Conservation (phyloP, 2,888 invertebrate genomes). For the Catocala nupta region DNA sequence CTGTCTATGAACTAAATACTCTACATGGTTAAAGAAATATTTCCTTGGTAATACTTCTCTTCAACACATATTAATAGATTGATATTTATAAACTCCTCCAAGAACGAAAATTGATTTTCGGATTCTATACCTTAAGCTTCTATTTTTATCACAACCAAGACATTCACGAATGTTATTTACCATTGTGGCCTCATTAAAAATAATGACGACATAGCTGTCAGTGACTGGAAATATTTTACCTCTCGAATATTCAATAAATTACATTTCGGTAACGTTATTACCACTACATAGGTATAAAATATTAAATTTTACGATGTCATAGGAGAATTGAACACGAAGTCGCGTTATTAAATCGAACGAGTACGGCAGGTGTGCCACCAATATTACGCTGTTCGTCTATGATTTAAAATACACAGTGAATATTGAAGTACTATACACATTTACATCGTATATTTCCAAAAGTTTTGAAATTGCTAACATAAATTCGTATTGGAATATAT, state of each 20-base stretch:
- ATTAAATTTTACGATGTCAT: constrained; percentile 72
- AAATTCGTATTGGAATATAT: constrained; percentile 17
- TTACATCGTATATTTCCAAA: constrained; percentile 25
- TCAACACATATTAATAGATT: too few relatives aligned
- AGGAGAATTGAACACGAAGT: constrained; percentile 73
- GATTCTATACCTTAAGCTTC: too few relatives aligned
- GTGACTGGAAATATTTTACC: background rate
- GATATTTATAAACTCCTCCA: constrained; percentile 11
- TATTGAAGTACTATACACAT: constrained; percentile 30
- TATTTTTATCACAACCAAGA: too few relatives aligned
- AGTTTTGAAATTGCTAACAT: constrained; percentile 15
- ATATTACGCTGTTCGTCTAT: constrained; percentile 64
- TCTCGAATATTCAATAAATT: constrained; percentile 6
- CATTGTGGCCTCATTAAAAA: constrained; percentile 4
- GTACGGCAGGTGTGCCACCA: constrained; percentile 72
- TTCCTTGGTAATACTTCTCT: too few relatives aligned
- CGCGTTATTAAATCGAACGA: constrained; percentile 79
- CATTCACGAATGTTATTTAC: constrained; percentile 13
- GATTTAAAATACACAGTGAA: constrained; percentile 53
- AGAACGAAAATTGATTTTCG: background rate
- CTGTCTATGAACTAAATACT: too few relatives aligned
- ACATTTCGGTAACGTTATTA: constrained; percentile 8
- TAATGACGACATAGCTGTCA: constrained; percentile 3
- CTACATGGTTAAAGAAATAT: too few relatives aligned
- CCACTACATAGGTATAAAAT: constrained; percentile 50